Evolutionary conservation across 2,113 vertebrate species (phyloP).

Genomic region (Agapornis roseicollis): DNA sequence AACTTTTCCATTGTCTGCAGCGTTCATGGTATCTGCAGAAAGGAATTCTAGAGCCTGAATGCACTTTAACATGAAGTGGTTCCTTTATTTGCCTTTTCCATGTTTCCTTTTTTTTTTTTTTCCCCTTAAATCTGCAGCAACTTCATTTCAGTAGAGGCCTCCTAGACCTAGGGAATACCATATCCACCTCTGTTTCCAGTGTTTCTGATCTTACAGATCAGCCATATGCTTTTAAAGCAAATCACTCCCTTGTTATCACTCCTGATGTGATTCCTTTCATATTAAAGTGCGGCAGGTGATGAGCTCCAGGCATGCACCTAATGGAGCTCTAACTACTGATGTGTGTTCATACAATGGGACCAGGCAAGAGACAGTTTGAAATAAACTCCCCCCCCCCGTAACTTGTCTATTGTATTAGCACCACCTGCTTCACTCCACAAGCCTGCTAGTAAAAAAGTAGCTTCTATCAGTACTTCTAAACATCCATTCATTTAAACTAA

Average conservation of each 20-base stretch:
- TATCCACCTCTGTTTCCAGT: not conserved
- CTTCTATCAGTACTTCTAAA: not conserved
- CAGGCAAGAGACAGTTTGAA: not conserved
- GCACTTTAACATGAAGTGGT: not conserved
- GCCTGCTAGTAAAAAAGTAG: not conserved
- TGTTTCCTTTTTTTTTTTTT: too few species aligned
- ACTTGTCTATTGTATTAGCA: not conserved
- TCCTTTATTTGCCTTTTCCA: not conserved
- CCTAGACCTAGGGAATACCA: not conserved
- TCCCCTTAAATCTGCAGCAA: accelerated
- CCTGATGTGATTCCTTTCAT: not conserved
- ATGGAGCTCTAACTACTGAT: not conserved
- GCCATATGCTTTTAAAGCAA: not conserved
- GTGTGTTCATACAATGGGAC: not conserved
- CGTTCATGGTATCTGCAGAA: not conserved
- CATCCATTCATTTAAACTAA: not conserved
- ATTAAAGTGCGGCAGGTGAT: not conserved
- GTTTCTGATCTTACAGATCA: not conserved
- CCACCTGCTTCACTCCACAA: not conserved
- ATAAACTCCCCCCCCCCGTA: not conserved
- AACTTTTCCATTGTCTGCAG: not conserved
- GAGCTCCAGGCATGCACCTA: not conserved
- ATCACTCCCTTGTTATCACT: not conserved
- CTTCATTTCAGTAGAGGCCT: not conserved
- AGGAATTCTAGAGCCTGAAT: not conserved